Conservation (phyloP, 1,140 invertebrate genomes). For the Globodera rostochiensis region DNA sequence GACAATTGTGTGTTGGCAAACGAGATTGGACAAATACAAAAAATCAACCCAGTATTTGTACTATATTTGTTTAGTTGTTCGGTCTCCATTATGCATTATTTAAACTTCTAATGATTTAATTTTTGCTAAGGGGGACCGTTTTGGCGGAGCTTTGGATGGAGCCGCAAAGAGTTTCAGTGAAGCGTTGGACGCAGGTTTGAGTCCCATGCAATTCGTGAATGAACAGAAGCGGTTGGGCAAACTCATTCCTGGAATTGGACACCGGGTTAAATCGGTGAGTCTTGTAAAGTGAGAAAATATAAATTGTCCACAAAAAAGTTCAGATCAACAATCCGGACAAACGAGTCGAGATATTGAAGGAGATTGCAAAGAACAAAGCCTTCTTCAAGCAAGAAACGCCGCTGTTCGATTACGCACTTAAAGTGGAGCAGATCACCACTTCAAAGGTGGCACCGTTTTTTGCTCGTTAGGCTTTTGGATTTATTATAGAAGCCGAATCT, state of each 20-base stretch:
- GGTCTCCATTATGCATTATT: no score
- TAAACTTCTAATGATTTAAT: neutral
- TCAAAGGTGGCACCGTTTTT: constrained; percentile 73
- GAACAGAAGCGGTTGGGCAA: constrained; percentile 93
- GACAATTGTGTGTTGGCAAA: constrained; percentile 81
- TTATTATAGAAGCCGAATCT: constrained; percentile 86
- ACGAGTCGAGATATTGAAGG: constrained; percentile 90
- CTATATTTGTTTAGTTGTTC: constrained; percentile 4
- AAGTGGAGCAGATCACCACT: constrained; percentile 98
- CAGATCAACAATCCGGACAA: constrained; percentile 98
- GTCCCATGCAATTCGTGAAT: constrained; percentile 98
- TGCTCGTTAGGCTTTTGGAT: neutral
- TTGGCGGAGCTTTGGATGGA: constrained; percentile 94
- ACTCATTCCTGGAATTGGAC: constrained; percentile 98
- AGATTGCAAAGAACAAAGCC: constrained; percentile 75
- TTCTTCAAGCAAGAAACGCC: constrained; percentile 80
- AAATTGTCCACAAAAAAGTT: constrained; percentile 30
- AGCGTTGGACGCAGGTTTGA: constrained; percentile 82
- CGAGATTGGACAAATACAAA: neutral
- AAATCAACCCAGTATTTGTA: neutral
- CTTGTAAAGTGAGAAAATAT: neutral
- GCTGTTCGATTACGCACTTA: constrained; percentile 87
- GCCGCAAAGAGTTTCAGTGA: constrained; percentile 93
- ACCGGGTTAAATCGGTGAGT: constrained; percentile 88
- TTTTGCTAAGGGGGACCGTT: constrained; percentile 82